A percentile compares a stretch with the other conserved stretches of the same genome.
phyloP scores from a whole-genome alignment of 2,888 invertebrate genomes.

The Dusona sp. region DNA sequence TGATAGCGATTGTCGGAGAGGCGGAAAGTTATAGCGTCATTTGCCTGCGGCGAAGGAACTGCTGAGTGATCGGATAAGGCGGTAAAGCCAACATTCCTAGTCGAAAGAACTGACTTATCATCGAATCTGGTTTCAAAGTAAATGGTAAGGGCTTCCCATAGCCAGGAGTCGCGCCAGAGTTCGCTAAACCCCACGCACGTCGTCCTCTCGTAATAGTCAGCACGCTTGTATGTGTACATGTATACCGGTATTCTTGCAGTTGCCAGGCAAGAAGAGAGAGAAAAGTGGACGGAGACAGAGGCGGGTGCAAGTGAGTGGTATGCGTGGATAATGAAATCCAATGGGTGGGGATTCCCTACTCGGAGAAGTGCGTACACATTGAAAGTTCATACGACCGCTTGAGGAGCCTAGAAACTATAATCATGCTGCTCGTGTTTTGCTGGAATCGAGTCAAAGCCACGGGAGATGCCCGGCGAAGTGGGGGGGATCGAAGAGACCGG shows the following conservation, averaged over 20 bases:
- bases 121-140: not conserved
- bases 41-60: not conserved
- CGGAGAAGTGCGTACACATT: constrained; percentile 36
- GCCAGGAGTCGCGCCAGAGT: constrained; percentile 56
- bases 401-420: constrained; percentile 38
- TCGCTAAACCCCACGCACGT: constrained; percentile 65
- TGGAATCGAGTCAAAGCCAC: constrained; percentile 29
- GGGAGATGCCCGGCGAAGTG: constrained; percentile 12
- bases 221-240: constrained; percentile 25
- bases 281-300: constrained; percentile 28
- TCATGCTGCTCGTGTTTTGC: constrained; percentile 51
- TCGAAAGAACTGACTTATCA: not conserved
- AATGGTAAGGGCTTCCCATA: constrained; percentile 26
- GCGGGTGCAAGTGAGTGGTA: constrained; percentile 43
- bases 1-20: not conserved
- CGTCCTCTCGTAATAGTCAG: constrained; percentile 51
- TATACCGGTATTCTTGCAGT: constrained; percentile 49
- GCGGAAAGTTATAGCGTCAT: not conserved
- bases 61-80: not conserved
- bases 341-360: constrained; percentile 28
- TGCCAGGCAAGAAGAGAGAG: constrained; percentile 64
- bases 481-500: too few species aligned
- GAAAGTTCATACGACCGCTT: constrained; percentile 22
- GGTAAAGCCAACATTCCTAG: not conserved
- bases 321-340: constrained; percentile 60